phyloP scores from a whole-genome alignment of 2,113 vertebrate genomes.

The Crocuta crocuta region DNA sequence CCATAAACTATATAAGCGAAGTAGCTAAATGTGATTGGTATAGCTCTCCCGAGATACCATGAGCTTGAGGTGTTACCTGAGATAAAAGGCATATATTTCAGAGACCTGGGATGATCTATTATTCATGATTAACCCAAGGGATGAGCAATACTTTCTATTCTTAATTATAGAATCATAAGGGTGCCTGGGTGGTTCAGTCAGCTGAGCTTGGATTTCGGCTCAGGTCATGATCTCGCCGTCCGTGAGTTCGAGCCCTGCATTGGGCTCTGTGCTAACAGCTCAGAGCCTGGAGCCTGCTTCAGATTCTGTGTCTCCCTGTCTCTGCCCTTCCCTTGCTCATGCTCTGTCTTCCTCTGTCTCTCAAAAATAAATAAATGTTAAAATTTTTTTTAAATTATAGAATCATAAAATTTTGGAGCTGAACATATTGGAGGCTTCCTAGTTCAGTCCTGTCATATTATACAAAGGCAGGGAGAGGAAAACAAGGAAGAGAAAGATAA shows the following conservation, averaged over 20 bases:
- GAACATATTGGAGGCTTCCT: not conserved
- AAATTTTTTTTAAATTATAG: not conserved
- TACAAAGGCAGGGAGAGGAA: not conserved
- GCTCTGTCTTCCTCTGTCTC: too few species aligned
- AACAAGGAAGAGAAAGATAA: not conserved
- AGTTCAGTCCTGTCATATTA: not conserved
- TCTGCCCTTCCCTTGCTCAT: too few species aligned
- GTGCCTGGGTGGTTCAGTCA: too few species aligned
- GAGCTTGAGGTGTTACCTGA: constrained; percentile 15
- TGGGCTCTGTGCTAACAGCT: too few species aligned
- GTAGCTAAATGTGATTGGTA: constrained; percentile 42
- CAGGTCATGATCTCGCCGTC: too few species aligned
- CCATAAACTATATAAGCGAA: constrained; percentile 72
- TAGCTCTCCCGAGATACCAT: not conserved
- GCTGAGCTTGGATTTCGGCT: too few species aligned
- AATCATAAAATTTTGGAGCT: constrained; percentile 45
- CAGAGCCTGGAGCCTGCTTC: too few species aligned
- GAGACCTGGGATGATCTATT: not conserved
- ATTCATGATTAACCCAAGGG: not conserved
- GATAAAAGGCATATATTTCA: constrained; percentile 69
- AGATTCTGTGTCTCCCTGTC: too few species aligned
- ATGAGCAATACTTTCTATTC: constrained; percentile 7
- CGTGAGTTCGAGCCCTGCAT: too few species aligned
- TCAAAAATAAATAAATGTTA: too few species aligned
- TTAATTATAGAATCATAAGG: constrained; percentile 51